These are phyloP conservation scores for Pachliopta kotzebuea DNA, from an alignment of 2,888 invertebrate genomes.

Conservation along the genomic window DNA sequence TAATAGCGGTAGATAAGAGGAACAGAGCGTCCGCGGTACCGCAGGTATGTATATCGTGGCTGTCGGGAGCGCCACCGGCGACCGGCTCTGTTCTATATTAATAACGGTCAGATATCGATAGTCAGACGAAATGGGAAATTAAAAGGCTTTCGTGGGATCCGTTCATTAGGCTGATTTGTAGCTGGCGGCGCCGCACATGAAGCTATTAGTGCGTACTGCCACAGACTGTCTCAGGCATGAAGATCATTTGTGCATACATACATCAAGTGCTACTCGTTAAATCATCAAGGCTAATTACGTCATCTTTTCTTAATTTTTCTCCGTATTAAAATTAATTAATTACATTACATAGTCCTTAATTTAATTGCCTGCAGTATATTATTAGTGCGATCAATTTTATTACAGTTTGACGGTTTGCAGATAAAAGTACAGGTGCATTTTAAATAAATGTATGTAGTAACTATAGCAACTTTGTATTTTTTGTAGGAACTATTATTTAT, in stretches of 20 bases:
- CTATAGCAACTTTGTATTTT: too few relatives aligned
- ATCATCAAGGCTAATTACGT: constrained; percentile 11
- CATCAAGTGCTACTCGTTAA: constrained; percentile 44
- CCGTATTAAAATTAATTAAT: not conserved
- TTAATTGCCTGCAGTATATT: too few relatives aligned
- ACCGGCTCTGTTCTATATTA: constrained; percentile 65
- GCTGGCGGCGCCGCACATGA: constrained; percentile 67
- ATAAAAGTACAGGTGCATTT: too few relatives aligned
- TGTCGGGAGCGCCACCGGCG: constrained; percentile 66
- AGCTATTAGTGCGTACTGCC: constrained; percentile 71
- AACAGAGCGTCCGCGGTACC: constrained; percentile 62
- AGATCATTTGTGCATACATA: constrained; percentile 60
- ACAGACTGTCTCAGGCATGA: constrained; percentile 59
- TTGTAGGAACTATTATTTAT: too few relatives aligned
- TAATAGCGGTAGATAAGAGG: constrained; percentile 76
- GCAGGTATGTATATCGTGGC: constrained; percentile 63
- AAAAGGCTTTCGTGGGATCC: constrained; percentile 76
- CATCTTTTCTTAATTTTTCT: constrained; percentile 7
- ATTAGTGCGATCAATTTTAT: too few relatives aligned
- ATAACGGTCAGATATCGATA: constrained; percentile 76
- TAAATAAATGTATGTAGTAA: too few relatives aligned
- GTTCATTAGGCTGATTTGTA: constrained; percentile 76
- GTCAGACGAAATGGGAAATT: constrained; percentile 76
- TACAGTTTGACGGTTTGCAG: too few relatives aligned
- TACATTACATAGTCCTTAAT: too few relatives aligned